Conservation (phyloP, 2,888 invertebrate genomes). For the Actias luna region DNA sequence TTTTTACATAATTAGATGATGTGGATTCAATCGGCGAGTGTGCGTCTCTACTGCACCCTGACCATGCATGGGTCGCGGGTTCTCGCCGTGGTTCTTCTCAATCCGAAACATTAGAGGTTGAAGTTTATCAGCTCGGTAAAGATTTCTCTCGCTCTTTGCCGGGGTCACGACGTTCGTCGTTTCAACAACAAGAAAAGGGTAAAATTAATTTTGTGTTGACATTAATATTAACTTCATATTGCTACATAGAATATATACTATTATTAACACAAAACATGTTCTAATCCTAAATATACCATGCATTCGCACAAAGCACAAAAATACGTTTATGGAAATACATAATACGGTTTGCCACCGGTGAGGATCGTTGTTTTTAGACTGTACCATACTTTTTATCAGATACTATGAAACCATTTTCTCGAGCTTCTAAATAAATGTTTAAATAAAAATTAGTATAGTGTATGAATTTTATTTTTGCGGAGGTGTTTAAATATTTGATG, state of each 20-base stretch:
- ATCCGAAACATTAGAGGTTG: constrained; percentile 92
- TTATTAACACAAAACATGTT: not conserved
- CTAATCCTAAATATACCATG: not conserved
- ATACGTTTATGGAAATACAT: not conserved
- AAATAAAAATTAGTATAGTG: not conserved
- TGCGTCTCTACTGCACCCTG: constrained; percentile 90
- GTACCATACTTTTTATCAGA: too few species aligned
- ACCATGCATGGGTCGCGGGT: constrained; percentile 90
- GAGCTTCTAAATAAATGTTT: not conserved
- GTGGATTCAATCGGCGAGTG: constrained; percentile 89
- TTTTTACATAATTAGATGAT: constrained; percentile 75
- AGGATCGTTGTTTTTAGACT: too few species aligned
- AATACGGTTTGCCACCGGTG: too few species aligned
- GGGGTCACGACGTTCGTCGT: constrained; percentile 91
- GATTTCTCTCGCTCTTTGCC: constrained; percentile 93
- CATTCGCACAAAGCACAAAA: not conserved
- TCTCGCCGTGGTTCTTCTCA: constrained; percentile 94
- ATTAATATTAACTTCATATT: not conserved
- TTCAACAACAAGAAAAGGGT: constrained; percentile 87
- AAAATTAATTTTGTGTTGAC: constrained; percentile 23
- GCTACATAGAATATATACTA: not conserved
- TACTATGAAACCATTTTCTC: too few species aligned
- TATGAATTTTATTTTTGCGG: not conserved
- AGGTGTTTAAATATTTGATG: not conserved
- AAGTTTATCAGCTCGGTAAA: constrained; percentile 91